Percentiles rank a stretch among this genome's conserved stretches.
Conservation (phyloP, 2,113 vertebrate genomes). For the Dipodomys merriami region DNA sequence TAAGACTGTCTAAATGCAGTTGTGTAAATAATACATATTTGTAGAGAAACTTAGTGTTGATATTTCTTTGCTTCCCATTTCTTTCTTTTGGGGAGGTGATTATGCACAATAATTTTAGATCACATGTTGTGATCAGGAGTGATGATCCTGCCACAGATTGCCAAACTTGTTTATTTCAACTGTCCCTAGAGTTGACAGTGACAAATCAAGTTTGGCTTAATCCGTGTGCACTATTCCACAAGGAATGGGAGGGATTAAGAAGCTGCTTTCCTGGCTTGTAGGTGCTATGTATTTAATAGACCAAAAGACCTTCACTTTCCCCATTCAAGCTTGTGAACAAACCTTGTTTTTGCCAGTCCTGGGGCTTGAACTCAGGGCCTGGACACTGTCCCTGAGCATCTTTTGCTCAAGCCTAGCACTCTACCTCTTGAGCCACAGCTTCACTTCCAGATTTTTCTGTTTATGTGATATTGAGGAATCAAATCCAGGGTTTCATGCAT, state of each 20-base stretch:
- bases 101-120: not conserved
- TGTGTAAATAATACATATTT: not conserved
- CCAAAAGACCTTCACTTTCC: not conserved
- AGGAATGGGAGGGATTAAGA: not conserved
- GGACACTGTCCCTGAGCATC: too few relatives aligned
- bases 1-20: not conserved
- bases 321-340: not conserved
- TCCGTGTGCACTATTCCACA: not conserved
- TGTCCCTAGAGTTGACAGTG: not conserved
- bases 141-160: not conserved
- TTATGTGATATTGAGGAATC: too few relatives aligned
- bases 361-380: too few relatives aligned
- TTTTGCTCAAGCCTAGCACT: too few relatives aligned
- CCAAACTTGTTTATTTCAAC: not conserved
- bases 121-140: not conserved
- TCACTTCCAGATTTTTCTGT: too few relatives aligned
- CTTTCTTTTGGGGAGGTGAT: slow-evolving; percentile 43
- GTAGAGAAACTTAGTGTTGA: slow-evolving; percentile 25
- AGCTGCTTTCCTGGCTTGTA: not conserved
- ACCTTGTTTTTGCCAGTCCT: too few relatives aligned
- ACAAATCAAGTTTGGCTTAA: not conserved
- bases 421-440: too few relatives aligned
- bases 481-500: too few relatives aligned
- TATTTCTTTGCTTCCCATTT: slow-evolving; percentile 14
- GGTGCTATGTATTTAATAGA: not conserved